Evolutionary conservation across 2,888 invertebrate species (phyloP).

Genomic region (Selenia dentaria): DNA sequence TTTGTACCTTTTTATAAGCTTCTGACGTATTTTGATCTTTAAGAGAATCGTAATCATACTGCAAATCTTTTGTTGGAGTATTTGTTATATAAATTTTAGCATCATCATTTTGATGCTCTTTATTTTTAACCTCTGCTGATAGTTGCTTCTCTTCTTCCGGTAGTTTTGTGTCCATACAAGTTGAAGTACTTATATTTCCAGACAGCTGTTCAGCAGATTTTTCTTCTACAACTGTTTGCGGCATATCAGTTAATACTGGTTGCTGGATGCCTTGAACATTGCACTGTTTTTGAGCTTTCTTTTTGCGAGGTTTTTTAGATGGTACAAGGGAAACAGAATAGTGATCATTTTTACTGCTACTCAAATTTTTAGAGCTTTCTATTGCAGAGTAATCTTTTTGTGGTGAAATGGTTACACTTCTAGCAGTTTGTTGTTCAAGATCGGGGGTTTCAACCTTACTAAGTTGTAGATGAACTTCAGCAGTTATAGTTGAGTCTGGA

Average conservation of each 20-base stretch:
- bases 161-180: no score
- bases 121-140: no score
- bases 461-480: slow-evolving; percentile 56
- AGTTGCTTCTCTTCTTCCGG: no score
- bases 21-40: neutral
- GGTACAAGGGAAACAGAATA: slow-evolving; percentile 22
- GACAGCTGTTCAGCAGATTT: no score
- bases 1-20: slow-evolving; percentile 13
- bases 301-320: neutral
- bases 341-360: slow-evolving; percentile 33
- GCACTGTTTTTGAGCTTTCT: neutral
- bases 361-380: slow-evolving; percentile 7
- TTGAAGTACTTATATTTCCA: no score
- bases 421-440: slow-evolving; percentile 21
- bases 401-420: neutral
- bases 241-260: neutral
- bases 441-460: slow-evolving; percentile 24
- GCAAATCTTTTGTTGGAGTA: no score
- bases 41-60: neutral
- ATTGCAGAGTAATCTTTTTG: neutral
- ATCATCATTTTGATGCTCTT: no score
- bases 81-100: no score
- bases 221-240: no score
- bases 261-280: neutral
- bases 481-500: slow-evolving; percentile 55